Base-by-base conservation (phyloP, 2,113 vertebrate species). In the Gallinago media region DNA sequence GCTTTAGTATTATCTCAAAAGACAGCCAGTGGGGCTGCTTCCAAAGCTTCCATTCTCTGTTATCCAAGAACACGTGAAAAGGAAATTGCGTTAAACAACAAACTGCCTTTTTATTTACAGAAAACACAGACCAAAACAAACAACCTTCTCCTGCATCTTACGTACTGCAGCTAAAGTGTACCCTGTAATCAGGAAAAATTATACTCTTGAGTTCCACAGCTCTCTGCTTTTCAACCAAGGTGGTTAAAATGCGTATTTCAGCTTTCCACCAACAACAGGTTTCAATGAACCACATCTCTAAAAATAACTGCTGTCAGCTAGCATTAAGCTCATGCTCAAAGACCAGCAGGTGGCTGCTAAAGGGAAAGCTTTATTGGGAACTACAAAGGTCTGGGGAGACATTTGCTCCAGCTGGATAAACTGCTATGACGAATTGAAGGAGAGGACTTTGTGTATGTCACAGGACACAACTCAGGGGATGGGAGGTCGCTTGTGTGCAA, bases 171-270 rank as follows among this genome's bases (percentile, higher is more conserved):
- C 80, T 91, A 2, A 85, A 86, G 78, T 1, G 12, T 23, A 97
- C 86, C 91, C 93, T 97, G 72, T 93, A 95, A 97, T 96, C 94
- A 96, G 78, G 47, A 92, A 85, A 97, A 97, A 97, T 97, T 96
- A 97, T 66, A 96, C 84, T 95, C 88, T 93, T 46, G 67, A 96
- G 93, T 82, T 92, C 72, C 88, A 58, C 10, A 23, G 85, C 85
- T 80, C 91, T 93, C 86, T 95, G 95, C 71, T 96, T 94, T 94
- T 76, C 85, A 82, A 91, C 93, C 94, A 93, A 92, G 89, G 84
- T 95, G 84, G 96, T 91, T 94, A 94, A 94, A 96, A 94, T 42
- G 83, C 44, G 2, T 89, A 94, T 94, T 97, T 94, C 77, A 96
- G 93, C 94, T 79, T 92, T 56, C 89, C 90, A 75, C 27, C 94